These are phyloP conservation scores for Cosmia trapezina DNA, from an alignment of 2,888 invertebrate species.

Conservation along the genomic window DNA sequence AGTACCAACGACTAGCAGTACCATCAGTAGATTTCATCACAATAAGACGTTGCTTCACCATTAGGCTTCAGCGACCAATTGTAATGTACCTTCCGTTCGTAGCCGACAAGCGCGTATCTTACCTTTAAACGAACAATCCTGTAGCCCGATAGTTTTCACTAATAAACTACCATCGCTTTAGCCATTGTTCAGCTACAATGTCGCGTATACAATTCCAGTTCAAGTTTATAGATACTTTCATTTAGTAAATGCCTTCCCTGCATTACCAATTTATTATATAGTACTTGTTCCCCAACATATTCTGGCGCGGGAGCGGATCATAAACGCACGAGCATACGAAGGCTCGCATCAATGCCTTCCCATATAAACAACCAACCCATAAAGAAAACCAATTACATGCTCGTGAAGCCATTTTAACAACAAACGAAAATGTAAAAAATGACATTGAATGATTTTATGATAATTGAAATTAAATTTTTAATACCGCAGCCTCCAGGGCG, in stretches of 20 bases:
- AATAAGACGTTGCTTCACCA: conserved; percentile 40
- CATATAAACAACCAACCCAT: conserved; percentile 82
- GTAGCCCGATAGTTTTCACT: conserved; percentile 47
- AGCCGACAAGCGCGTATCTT: conserved; percentile 33
- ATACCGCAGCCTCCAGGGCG: conserved; percentile 37
- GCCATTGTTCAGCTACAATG: conserved; percentile 43
- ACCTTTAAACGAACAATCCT: conserved; percentile 48
- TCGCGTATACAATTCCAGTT: conserved; percentile 28
- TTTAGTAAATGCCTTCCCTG: conserved; percentile 36
- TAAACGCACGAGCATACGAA: conserved; percentile 70
- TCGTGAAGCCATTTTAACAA: conserved; percentile 76
- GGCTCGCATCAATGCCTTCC: conserved; percentile 74
- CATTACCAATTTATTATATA: conserved; percentile 30
- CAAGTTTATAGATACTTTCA: conserved; percentile 49
- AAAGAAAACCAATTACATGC: conserved; percentile 87
- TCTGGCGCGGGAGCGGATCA: conserved; percentile 72
- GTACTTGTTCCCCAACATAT: conserved; percentile 69
- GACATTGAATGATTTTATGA: conserved; percentile 66
- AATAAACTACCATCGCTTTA: conserved; percentile 41
- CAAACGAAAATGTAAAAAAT: conserved; percentile 68
- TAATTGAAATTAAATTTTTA: conserved; percentile 66
- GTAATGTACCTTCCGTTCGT: conserved; percentile 37
- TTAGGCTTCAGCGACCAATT: conserved; percentile 48
- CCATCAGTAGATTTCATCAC: conserved; percentile 52
- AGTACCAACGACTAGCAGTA: conserved; percentile 15